These are phyloP conservation scores for Parambassis ranga DNA, from an alignment of 2,797 vertebrate species.

Conservation along the genomic window DNA sequence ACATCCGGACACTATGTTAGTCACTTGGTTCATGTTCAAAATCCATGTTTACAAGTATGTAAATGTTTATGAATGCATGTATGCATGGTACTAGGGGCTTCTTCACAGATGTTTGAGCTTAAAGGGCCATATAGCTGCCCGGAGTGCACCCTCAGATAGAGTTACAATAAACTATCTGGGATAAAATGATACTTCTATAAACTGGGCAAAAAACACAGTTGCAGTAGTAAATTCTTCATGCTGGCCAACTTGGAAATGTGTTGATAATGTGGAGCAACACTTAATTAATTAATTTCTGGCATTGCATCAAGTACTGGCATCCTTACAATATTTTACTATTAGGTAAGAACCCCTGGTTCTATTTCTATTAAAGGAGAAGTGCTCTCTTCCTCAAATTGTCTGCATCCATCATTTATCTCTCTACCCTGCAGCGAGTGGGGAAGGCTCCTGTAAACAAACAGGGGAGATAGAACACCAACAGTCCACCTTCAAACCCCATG, in stretches of 20 bases:
- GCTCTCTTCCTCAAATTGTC: slow-evolving; percentile 50
- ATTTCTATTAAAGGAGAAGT: slow-evolving; percentile 56
- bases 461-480: slow-evolving; percentile 58
- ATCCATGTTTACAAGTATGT: slow-evolving; percentile 69
- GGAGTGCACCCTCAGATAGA: neutral
- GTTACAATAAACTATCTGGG: slow-evolving; percentile 5
- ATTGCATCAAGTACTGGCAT: neutral
- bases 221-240: slow-evolving; percentile 1
- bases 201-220: neutral
- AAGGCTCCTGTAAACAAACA: slow-evolving; percentile 71
- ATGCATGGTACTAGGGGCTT: slow-evolving; percentile 66
- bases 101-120: slow-evolving; percentile 65
- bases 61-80: slow-evolving; percentile 75
- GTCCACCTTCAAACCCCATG: slow-evolving; percentile 66
- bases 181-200: slow-evolving; percentile 8
- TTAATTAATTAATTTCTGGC: slow-evolving; percentile 3
- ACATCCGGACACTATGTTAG: slow-evolving; percentile 62
- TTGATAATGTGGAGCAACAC: neutral
- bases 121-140: slow-evolving; percentile 28
- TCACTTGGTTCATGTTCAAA: slow-evolving; percentile 62
- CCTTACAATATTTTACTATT: slow-evolving; percentile 12
- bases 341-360: neutral
- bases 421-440: slow-evolving; percentile 31
- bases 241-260: neutral
- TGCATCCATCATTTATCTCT: slow-evolving; percentile 59